A percentile compares a stretch with the other conserved stretches of the same genome.
Conservation (phyloP, 2,888 invertebrate genomes). For the Chrysolina americana region DNA sequence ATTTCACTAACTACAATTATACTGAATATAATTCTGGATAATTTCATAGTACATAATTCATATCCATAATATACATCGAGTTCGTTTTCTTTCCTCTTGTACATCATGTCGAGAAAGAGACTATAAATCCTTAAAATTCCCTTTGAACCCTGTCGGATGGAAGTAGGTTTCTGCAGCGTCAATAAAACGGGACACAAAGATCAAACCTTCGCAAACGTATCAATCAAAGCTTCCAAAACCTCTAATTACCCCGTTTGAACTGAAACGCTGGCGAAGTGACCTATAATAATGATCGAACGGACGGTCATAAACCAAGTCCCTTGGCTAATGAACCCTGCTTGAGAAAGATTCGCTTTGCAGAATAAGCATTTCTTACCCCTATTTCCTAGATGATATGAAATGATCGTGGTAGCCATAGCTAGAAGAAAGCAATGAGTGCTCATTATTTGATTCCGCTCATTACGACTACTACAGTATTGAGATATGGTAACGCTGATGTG, state of each 20-base stretch:
- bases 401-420: not conserved
- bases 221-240: not conserved
- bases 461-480: no score
- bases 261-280: not conserved
- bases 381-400: not conserved
- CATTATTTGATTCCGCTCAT: not conserved
- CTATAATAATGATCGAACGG: not conserved
- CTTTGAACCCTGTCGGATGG: not conserved
- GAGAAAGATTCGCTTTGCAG: not conserved
- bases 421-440: not conserved
- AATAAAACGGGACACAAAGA: not conserved
- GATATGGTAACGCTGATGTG: no score
- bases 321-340: not conserved
- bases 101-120: not conserved
- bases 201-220: conserved; percentile 4
- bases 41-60: no score
- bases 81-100: no score
- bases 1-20: no score
- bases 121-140: not conserved
- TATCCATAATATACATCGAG: no score
- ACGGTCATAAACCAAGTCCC: conserved; percentile 1
- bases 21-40: no score
- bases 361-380: not conserved
- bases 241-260: conserved; percentile 1
- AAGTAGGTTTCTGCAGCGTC: not conserved